Evolutionary conservation across 2,113 vertebrate genomes (phyloP).

Genomic region (Amazona vittata): DNA sequence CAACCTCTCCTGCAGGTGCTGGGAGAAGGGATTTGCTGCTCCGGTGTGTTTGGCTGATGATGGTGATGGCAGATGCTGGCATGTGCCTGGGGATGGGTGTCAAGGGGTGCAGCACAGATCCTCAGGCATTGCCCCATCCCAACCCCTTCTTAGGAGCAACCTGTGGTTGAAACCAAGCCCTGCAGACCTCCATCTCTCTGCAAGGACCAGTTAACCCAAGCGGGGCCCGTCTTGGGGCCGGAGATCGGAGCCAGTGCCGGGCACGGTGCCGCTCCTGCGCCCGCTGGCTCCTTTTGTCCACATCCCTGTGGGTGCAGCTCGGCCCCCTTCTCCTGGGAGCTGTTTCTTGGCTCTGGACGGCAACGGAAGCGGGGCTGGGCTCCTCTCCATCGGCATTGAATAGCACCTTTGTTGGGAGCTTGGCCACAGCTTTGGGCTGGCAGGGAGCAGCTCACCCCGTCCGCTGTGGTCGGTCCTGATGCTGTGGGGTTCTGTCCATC

Average conservation of each 20-base stretch:
- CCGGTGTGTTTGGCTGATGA: background rate
- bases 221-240: background rate
- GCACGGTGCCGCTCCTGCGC: conserved; percentile 33
- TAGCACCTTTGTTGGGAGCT: conserved; percentile 46
- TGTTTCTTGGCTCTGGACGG: background rate
- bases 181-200: background rate
- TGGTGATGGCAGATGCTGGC: background rate
- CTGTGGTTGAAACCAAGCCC: background rate
- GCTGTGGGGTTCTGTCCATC: background rate
- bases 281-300: conserved; percentile 9
- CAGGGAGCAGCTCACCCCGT: background rate
- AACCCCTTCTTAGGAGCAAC: background rate
- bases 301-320: background rate
- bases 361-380: conserved; percentile 48
- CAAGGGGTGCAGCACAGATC: accelerated
- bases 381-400: conserved; percentile 30
- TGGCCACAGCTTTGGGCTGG: background rate
- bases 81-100: background rate
- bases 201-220: background rate
- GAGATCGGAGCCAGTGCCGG: background rate
- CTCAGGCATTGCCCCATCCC: background rate
- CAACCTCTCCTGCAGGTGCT: conserved; percentile 63
- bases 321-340: conserved; percentile 35
- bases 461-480: accelerated
- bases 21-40: background rate